Percentiles rank a stretch among this genome's conserved stretches.
Evolutionary conservation across 23 tunicate genomes (phyloP).

Genomic region (Diplosoma virens): DNA sequence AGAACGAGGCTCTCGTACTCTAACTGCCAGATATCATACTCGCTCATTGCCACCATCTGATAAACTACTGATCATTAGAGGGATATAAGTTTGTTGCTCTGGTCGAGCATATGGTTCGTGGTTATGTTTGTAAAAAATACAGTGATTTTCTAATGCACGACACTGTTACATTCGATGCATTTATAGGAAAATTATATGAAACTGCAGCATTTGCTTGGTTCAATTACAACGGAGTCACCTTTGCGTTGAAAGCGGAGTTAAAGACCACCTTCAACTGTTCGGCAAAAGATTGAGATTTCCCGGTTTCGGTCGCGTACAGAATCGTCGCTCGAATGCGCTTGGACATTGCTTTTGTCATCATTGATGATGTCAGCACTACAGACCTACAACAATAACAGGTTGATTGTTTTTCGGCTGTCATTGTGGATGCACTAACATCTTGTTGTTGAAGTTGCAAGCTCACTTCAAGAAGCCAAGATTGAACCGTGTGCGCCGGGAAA

Average conservation of each 20-base stretch:
- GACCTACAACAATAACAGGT: conserved; percentile 58
- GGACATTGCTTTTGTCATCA: conserved; percentile 92
- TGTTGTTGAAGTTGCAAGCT: too few relatives aligned
- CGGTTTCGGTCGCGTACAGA: conserved; percentile 85
- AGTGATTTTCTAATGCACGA: too few relatives aligned
- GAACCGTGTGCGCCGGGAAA: too few relatives aligned
- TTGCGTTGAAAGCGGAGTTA: conserved; percentile 82
- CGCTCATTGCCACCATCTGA: conserved; percentile 82
- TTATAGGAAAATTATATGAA: too few relatives aligned
- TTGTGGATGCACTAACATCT: too few relatives aligned
- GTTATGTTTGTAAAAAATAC: too few relatives aligned
- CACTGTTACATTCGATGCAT: too few relatives aligned
- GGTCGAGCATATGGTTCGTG: too few relatives aligned
- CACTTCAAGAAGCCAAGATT: too few relatives aligned
- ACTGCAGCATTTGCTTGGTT: too few relatives aligned
- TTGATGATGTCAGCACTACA: conserved; percentile 57
- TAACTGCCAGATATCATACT: conserved; percentile 62
- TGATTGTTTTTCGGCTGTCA: conserved; percentile 64
- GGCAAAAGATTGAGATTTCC: conserved; percentile 70
- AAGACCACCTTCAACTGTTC: conserved; percentile 55
- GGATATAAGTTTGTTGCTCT: conserved; percentile 58
- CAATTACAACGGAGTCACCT: too few relatives aligned
- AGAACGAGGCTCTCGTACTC: conserved; percentile 76
- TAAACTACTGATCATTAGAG: conserved; percentile 73
- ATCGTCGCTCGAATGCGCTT: conserved; percentile 72